Percentiles rank a stretch among this genome's conserved stretches.
These are phyloP conservation scores for Liodrosophila aerea DNA, from an alignment of 2,888 invertebrate species.

Conservation along the genomic window DNA sequence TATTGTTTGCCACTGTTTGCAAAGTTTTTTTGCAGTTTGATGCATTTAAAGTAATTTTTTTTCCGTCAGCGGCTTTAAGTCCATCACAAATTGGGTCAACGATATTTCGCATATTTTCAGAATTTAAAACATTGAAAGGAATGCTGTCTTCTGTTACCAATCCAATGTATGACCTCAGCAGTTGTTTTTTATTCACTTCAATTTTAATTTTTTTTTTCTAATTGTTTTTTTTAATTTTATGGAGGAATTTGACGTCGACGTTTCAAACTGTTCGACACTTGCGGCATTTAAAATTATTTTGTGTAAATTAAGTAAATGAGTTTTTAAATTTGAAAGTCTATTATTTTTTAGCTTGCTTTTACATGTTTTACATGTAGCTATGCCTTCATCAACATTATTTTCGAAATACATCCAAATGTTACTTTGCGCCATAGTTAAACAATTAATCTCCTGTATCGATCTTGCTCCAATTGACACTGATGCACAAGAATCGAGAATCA, in stretches of 20 bases:
- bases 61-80: background rate
- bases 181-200: conserved; percentile 28
- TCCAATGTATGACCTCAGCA: conserved; percentile 36
- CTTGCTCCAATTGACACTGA: background rate
- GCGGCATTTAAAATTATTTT: conserved; percentile 4
- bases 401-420: conserved; percentile 17
- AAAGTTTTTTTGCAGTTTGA: conserved; percentile 32
- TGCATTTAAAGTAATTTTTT: background rate
- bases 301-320: conserved; percentile 15
- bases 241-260: background rate
- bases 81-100: conserved; percentile 31
- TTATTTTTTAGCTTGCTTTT: conserved; percentile 19
- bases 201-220: conserved; percentile 9
- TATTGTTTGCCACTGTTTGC: conserved; percentile 24
- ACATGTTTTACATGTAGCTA: conserved; percentile 24
- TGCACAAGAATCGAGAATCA: background rate
- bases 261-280: background rate
- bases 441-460: background rate
- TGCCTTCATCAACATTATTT: conserved; percentile 10
- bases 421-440: conserved; percentile 10
- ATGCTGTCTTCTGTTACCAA: conserved; percentile 36
- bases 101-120: conserved; percentile 27
- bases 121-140: conserved; percentile 38
- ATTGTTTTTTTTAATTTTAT: background rate
- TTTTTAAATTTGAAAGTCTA: conserved; percentile 26